A percentile compares a stretch with the other conserved stretches of the same genome.
Evolutionary conservation across 92 coral and sea anemone species (phyloP).

Genomic region (Porites rus): DNA sequence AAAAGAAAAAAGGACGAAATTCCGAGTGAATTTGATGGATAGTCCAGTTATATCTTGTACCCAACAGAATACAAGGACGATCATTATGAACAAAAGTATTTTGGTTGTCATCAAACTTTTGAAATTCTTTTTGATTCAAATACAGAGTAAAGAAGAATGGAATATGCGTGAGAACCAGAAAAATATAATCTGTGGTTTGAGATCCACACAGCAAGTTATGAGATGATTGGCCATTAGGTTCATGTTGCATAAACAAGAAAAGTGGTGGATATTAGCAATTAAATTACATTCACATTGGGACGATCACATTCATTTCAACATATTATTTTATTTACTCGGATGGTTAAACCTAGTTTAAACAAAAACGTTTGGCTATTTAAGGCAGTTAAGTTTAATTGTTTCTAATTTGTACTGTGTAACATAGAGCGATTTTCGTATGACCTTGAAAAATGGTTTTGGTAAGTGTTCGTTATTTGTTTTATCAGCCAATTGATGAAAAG

Average conservation of each 20-base stretch:
- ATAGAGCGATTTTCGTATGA: not conserved
- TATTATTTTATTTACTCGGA: not conserved
- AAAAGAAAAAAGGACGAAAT: not conserved
- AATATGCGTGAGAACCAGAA: not conserved
- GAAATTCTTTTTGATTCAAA: not conserved
- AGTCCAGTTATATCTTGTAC: not conserved
- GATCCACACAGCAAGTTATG: not conserved
- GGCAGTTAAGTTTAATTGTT: not conserved
- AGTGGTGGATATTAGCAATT: not conserved
- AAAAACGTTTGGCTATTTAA: no score
- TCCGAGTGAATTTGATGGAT: not conserved
- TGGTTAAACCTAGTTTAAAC: not conserved
- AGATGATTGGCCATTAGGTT: not conserved
- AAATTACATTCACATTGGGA: no score
- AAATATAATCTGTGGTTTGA: not conserved
- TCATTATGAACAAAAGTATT: not conserved
- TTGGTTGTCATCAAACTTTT: not conserved
- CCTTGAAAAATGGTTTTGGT: no score
- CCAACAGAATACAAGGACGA: not conserved
- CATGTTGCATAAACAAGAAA: not conserved
- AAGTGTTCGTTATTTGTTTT: no score
- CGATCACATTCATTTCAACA: not conserved
- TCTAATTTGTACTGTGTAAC: not conserved
- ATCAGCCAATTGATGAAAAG: no score
- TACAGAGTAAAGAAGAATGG: not conserved